These are phyloP conservation scores for Leiothrix lutea DNA, from an alignment of 2,113 vertebrate genomes.

Conservation along the genomic window DNA sequence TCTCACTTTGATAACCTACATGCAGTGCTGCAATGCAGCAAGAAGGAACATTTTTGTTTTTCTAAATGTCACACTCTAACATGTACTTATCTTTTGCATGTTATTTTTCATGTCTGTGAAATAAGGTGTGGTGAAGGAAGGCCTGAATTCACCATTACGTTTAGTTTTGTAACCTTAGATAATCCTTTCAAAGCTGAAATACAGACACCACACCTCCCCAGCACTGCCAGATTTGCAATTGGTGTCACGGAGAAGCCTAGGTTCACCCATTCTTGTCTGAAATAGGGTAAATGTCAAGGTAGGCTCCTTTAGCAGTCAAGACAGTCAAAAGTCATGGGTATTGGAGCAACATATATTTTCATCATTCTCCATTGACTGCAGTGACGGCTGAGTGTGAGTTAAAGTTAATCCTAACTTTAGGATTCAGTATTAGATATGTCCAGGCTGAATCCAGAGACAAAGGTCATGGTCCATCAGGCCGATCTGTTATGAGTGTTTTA, in stretches of 20 bases:
- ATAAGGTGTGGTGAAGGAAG: not conserved
- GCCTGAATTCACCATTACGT: not conserved
- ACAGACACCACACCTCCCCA: accelerated
- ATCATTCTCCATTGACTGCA: not conserved
- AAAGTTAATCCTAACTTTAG: not conserved
- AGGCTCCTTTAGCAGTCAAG: not conserved
- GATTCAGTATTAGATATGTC: not conserved
- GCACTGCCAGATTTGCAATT: not conserved
- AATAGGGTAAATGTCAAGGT: not conserved
- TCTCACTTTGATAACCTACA: not conserved
- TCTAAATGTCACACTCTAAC: accelerated
- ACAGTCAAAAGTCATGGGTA: not conserved
- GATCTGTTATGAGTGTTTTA: not conserved
- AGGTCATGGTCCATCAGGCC: not conserved
- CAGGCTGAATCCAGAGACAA: not conserved
- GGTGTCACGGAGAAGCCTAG: not conserved
- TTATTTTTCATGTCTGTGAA: not conserved
- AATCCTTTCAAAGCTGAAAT: not conserved
- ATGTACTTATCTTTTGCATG: not conserved
- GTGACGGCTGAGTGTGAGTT: not conserved
- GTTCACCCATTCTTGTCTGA: not conserved
- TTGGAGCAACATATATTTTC: not conserved
- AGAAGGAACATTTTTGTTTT: not conserved
- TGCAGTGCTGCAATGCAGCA: not conserved
- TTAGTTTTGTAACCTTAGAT: not conserved